Base-by-base conservation (phyloP, 2,888 invertebrate species). In the Orthonychiurus folsomi region DNA sequence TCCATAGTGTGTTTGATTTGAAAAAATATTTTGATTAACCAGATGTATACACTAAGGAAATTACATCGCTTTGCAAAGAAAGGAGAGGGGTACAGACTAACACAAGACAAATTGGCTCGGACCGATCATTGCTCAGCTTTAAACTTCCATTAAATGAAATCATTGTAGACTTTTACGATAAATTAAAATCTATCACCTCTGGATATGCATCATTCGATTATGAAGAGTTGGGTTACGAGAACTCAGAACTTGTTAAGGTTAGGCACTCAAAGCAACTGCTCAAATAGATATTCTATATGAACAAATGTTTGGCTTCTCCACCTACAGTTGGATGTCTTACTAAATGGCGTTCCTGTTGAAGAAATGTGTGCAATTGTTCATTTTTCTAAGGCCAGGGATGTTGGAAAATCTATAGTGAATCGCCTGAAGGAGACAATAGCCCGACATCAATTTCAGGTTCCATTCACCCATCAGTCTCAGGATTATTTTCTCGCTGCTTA, bases 151-250 rank as follows among this genome's bases (percentile, higher is more conserved):
- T 99, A 3, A 90, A 88, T 72, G 97, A 99, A 81, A 88, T 97
- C 26, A 86, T 97, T 18, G 79, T 94, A 9, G 95, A 97, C 77
- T 97, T 99, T 77, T 94, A 94, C 75, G 96, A 97, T 76, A 82
- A 83, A 2, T 79, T 96, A 1, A 97, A 97, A 78, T 86, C 89
- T 18, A 74, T 91, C 21, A 88, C 90, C 2, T 94, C 94, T 0
- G 97, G 97, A 28, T 97, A 93, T 79, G 97, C 94, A 1, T 91
- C 91, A 76, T 94, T 94, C 76, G 93, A 93, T 77, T 94, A 94
- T 75, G 92, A 93, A 77, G 88, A 92, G 75, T 78, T 84, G 74
- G 95, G 91, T 1, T 97, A 88, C 77, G 84, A 88, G 69, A 75
- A 75, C 76, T 66, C 93, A 66, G 80, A 86, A 64, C 80, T 97